Base-by-base conservation (phyloP, 2,113 vertebrate species). In the Rhynchomys soricoides region DNA sequence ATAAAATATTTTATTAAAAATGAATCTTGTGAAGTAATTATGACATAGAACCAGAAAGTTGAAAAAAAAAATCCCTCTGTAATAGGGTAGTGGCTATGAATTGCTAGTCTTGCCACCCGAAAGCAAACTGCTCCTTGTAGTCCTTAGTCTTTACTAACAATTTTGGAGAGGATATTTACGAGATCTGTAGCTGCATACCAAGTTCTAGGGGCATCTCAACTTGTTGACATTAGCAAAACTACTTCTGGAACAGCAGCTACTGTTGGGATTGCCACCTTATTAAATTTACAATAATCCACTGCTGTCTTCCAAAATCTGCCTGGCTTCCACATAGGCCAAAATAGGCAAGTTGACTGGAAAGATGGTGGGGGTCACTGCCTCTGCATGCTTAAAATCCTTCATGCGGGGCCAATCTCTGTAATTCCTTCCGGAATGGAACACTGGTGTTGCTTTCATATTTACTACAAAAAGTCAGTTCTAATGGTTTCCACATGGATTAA, bases 231-330 rank as follows among this genome's bases (percentile, higher is more conserved):
- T 48, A 74, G 73, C 73, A 40, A 91, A 57, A 40, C 40, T n/a
- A 81, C 45, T 45, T 64, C 45, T 94, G 92, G 55, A 81, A n/a
- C 7, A 90, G 64, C 75, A 81, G 43, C 81, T 93, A 55, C n/a
- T 73, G 40, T n/a, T n/a, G 31, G 45, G 57, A 24, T 57, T 57
- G 43, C 64, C 64, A 40, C 26, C 26, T 45, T 16, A 31, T 64
- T 64, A 45, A 45, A 64, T 85, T 43, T 15, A 31, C 26, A 85
- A 10, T 45, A 31, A 64, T 6, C 81, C 15, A 62, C n/a, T 45
- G 40, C 40, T 62, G 40, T 64, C 59, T 85, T 64, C 82, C 57
- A 85, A 43, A 62, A 64, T 40, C 81, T 22, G 55, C 52, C 79
- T 83, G 57, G 31, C 59, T 85, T 43, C 40, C 17, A 31, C 40